Base-by-base conservation (phyloP, 2,888 invertebrate species). In the Drosophila picticornis region DNA sequence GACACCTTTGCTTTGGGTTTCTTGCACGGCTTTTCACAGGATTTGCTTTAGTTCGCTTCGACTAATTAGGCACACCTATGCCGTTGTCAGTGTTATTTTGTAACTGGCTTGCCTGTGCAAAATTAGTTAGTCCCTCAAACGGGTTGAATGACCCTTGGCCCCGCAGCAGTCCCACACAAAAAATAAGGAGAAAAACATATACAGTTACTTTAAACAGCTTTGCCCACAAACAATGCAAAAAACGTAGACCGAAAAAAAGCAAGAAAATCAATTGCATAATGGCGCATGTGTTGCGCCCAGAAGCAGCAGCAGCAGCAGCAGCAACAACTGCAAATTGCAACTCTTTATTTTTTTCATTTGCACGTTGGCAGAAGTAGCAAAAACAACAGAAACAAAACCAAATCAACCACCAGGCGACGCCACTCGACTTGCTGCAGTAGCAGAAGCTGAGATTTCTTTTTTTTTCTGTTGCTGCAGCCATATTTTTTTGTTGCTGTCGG, bases 191-290 rank as follows among this genome's bases (percentile, higher is more conserved):
- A 40, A 63, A 43, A 55, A 62, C 29, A 40, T 38, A n/a, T n/a
- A 16, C 38, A 56, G 27, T 38, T 38, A 56, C 65, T 73, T 68
- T 61, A 80, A 77, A 53, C 84, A 84, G 64, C 72, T 77, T 74
- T 79, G 59, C 53, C 55, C 55, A n/a, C 69, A 79, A 81, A 84
- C 76, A 87, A 79, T 77, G 77, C 65, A 60, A 63, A 57, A 79
- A 71, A 59, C 36, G 66, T 40, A 55, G 52, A 48, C 66, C 11
- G 62, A 51, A 73, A 76, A 75, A 76, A 80, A 75, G 52, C 50
- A 81, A 83, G 73, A 83, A 83, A 86, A 91, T 90, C 90, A 90
- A 90, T 90, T 91, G 91, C 90, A 91, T 91, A 90, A 90, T 90
- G 83, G 88, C 81, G 91, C 90, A 88, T 84, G 91, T 90, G 90